Evolutionary conservation across 1,140 invertebrate species (phyloP), one percentile per base, ranked within the genome.

Genomic region (Bombus difficillimus): DNA sequence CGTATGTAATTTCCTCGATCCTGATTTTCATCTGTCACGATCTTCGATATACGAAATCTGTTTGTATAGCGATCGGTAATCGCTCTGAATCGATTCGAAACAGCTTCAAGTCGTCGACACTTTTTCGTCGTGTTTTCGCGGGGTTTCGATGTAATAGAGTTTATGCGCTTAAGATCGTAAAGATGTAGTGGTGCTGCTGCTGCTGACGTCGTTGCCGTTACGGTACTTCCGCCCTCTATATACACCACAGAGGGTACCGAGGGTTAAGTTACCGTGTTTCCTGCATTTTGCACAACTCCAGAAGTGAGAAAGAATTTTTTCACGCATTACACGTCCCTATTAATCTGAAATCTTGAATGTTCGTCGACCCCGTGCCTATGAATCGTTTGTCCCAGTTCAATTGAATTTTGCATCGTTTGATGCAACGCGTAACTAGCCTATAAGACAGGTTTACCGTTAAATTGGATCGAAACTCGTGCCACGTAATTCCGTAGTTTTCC

Each of bases 211-310:
- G 88, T 91, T 71, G 77, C 81, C 83, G 89, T 89, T 88, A 90
- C 89, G 82, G 87, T 85, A 92, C 89, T 91, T 92, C 91, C 90
- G 90, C 90, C 91, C 89, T 92, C 87, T 90, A 88, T 86, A 68
- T 47, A 69, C 53, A 84, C 43, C 62, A 28, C 66, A 34, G 28
- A 62, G 85, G 74, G 28, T 78, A 74, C 73, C n/a, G 75, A 81
- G 87, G 89, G 83, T 89, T 89, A 86, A 89, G 64, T 89, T 69
- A 68, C 59, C 57, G 39, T 79, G 53, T 47, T 83, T 83, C 76
- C 77, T 68, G 62, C 66, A 37, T 71, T 83, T 89, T 28, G 57
- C 37, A 57, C 68, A 9, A 18, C 34, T 13, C 59, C 39, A 68
- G 25, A 74, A 64, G n/a, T 34, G n/a, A 47, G 47, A 64, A 73